A percentile compares a stretch with the other conserved stretches of the same genome.
Evolutionary conservation across 2,888 invertebrate species (phyloP).

Genomic region (Ichneumon xanthorius): DNA sequence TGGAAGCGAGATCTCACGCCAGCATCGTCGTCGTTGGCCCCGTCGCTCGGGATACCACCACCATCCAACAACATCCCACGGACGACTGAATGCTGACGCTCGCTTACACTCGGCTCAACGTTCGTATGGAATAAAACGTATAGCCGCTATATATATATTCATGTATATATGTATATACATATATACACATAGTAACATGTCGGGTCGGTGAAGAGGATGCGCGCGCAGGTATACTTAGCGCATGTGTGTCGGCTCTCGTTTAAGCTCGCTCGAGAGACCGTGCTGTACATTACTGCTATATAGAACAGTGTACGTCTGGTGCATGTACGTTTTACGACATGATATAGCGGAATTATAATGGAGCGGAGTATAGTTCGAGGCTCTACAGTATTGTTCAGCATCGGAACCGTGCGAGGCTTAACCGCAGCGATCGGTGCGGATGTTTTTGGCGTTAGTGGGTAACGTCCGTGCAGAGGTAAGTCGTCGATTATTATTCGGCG

Average conservation of each 20-base stretch:
- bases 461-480: neutral
- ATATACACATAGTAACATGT: slow-evolving; percentile 14
- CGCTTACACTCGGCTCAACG: slow-evolving; percentile 55
- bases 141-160: neutral
- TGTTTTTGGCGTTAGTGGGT: neutral
- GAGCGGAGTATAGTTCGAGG: slow-evolving; percentile 39
- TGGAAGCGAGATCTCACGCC: slow-evolving; percentile 66
- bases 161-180: neutral
- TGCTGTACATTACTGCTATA: neutral
- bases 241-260: slow-evolving; percentile 51
- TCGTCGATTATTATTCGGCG: neutral
- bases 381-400: slow-evolving; percentile 1
- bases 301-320: slow-evolving; percentile 28
- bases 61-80: slow-evolving; percentile 66
- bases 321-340: slow-evolving; percentile 64
- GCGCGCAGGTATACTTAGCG: slow-evolving; percentile 54
- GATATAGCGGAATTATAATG: slow-evolving; percentile 62
- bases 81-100: slow-evolving; percentile 69
- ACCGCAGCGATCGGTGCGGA: neutral
- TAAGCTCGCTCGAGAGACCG: slow-evolving; percentile 34
- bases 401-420: neutral
- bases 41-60: slow-evolving; percentile 52
- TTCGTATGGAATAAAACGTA: slow-evolving; percentile 34
- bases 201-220: slow-evolving; percentile 37
- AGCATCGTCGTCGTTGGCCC: slow-evolving; percentile 51